Evolutionary conservation across 2,797 vertebrate species (phyloP), one percentile per base, ranked within the genome.

Genomic region (Calcarius lapponicus): DNA sequence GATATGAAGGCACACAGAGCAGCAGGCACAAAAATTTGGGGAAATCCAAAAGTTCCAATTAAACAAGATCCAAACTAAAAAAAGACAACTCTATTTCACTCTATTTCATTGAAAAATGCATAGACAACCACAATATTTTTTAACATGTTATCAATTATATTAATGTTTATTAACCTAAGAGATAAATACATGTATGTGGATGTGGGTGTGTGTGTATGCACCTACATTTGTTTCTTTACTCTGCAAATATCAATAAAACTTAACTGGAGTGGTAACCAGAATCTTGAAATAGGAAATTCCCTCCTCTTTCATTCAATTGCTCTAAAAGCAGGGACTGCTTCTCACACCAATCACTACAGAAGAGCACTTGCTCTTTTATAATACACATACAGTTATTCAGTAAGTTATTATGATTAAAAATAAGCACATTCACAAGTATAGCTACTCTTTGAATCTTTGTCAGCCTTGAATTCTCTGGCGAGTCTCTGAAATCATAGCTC

Each of bases 381-480:
- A 43, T 20, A 86, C 24, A 64, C 80, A 57, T 36, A 64, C n/a
- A 84, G 50, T 47, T 90, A 79, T 75, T 94, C 17, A 84, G 2
- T 26, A 88, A 90, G 58, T 81, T 64, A 58, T 57, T 75, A 80
- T 40, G 80, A 87, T 88, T 92, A 91, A 86, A 86, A 91, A 86
- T 69, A 75, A 75, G 58, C 34, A 66, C 47, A 54, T 75, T 88
- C 83, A 87, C 54, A 81, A 79, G n/a, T 32, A 84, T 1, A 88
- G 56, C 38, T 70, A 75, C 36, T 61, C 81, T 61, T 18, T 67
- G 65, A 92, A 82, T 90, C 38, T 82, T 70, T 83, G 73, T 64
- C 72, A 88, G 57, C 73, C 58, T 34, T n/a, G 58, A 88, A 85
- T 74, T 92, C 84, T 81, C 81, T 24, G 31, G 47, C 0, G 0